Conservation (phyloP, 2,797 vertebrate genomes). For the Siniperca scherzeri region DNA sequence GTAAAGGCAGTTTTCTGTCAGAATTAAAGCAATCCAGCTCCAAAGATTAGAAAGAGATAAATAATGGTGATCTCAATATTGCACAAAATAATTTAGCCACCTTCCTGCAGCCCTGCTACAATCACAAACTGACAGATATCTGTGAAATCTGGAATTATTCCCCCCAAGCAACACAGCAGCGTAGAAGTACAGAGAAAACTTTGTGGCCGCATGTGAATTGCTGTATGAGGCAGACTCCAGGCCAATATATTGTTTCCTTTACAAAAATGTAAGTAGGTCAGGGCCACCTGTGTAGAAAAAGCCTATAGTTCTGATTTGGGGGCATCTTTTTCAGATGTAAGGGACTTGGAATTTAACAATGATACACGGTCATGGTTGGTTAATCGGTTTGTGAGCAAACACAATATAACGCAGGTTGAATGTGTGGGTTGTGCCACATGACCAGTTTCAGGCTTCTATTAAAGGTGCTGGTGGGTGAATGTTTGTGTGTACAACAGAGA, state of each 20-base stretch:
- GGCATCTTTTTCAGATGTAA: neutral
- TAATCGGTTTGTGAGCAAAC: slow-evolving; percentile 57
- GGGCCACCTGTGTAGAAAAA: slow-evolving; percentile 27
- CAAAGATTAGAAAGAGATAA: neutral
- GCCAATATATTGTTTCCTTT: neutral
- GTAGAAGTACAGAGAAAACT: neutral
- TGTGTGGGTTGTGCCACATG: slow-evolving; percentile 46
- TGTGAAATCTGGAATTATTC: slow-evolving; percentile 2
- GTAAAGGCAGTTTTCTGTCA: neutral
- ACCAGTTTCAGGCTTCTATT: slow-evolving; percentile 40
- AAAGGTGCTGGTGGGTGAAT: slow-evolving; percentile 57
- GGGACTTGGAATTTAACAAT: slow-evolving; percentile 2
- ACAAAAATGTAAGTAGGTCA: neutral
- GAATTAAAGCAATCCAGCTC: neutral
- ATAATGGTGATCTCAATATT: neutral
- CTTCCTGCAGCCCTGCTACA: neutral
- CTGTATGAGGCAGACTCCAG: neutral
- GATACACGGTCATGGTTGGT: slow-evolving; percentile 20
- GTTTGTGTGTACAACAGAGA: slow-evolving; percentile 44
- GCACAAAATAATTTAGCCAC: neutral
- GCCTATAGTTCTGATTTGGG: slow-evolving; percentile 3
- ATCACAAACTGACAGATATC: neutral
- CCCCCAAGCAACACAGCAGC: neutral
- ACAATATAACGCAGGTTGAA: slow-evolving; percentile 46
- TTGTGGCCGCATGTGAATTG: neutral